Conservation (phyloP, 2,888 invertebrate genomes). For the Acholoe squamosa region DNA sequence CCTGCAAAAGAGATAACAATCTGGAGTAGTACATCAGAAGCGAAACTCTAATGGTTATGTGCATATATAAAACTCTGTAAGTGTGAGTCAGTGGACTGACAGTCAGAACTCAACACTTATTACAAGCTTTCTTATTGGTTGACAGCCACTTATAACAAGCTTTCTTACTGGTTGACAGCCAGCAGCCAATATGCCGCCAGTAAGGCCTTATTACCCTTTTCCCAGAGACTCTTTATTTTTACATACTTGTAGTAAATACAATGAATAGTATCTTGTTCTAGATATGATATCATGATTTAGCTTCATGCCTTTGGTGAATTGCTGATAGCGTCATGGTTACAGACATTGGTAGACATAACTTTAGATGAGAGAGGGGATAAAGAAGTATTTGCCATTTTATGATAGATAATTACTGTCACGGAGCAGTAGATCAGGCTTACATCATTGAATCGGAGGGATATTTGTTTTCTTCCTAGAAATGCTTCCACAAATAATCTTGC, state of each 20-base stretch:
- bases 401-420: too few species aligned
- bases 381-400: too few species aligned
- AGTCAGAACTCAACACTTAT: not conserved
- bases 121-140: not conserved
- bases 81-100: not conserved
- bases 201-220: constrained; percentile 46
- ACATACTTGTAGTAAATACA: constrained; percentile 15
- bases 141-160: constrained; percentile 28
- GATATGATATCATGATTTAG: not conserved
- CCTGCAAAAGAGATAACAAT: constrained; percentile 12
- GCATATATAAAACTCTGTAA: not conserved
- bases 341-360: not conserved
- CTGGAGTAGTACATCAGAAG: not conserved
- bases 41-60: not conserved
- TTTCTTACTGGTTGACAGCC: constrained; percentile 33
- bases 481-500: constrained; percentile 50
- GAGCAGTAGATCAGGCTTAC: too few species aligned
- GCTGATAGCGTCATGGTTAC: not conserved
- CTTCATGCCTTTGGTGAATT: not conserved
- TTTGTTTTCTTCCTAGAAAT: constrained; percentile 20
- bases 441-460: not conserved
- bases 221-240: constrained; percentile 46
- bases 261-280: not conserved
- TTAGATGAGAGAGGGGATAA: not conserved
- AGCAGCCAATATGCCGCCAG: constrained; percentile 19